Base-by-base conservation (phyloP, 2,797 vertebrate genomes). In the Petrocephalus schoutedeni region DNA sequence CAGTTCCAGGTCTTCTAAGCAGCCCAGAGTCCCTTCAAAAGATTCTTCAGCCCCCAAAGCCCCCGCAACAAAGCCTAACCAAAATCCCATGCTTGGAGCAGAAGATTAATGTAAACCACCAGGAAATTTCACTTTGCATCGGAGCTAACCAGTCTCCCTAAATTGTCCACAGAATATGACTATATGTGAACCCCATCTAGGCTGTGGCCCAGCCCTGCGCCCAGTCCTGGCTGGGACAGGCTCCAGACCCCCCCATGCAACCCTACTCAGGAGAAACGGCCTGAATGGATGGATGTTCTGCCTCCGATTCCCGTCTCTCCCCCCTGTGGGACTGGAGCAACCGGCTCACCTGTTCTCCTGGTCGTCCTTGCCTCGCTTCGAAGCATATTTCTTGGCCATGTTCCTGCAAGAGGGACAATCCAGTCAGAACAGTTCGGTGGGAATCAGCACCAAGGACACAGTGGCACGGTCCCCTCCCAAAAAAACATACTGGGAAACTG, bases 351-450 rank as follows among this genome's bases (percentile, higher is more conserved):
- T 97, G 95, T 95, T 95, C 77, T 98, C 97, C 3, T 95, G 96
- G 87, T 98, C 97, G 91, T 98, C 97, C 93, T 97, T 97, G 89
- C 94, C 95, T 92, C 96, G 94, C 92, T 98, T 98, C 41, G 95
- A 93, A 89, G 96, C 95, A 85, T 97, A 97, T 91, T 97, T 98
- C 94, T 97, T 98, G 88, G 96, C 97, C 89, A 98, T 94, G 92
- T 94, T 97, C 93, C 97, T 98, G 94, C 64, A 83, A 88, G 71
- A 57, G 49, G 7, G 9, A 53, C 12, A 83, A n/a, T 83, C 49
- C 21, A 14, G 80, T 53, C 80, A 53, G 84, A 32, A 86, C 12
- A 6, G 80, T 3, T 28, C 80, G n/a, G 21, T 9, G 3, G 49
- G 19, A 49, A 21, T 4, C 80, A 54, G 10, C 80, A 23, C 80